Percentiles rank a stretch among this genome's conserved stretches.
phyloP scores from a whole-genome alignment of 2,888 invertebrate genomes.

The Ectemnius continuus region DNA sequence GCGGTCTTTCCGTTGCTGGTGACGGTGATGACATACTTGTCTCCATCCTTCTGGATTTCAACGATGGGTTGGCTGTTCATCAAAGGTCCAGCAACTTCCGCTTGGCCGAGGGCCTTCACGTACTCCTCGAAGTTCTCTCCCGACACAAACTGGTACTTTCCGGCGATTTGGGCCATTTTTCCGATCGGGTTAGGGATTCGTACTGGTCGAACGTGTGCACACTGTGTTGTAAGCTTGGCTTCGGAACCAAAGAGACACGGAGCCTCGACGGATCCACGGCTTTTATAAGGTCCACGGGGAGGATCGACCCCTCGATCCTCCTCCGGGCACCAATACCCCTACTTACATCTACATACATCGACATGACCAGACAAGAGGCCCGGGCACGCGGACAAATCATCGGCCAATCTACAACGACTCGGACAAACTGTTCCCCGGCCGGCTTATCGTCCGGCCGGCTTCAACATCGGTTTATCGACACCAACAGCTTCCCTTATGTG shows the following conservation, averaged over 20 bases:
- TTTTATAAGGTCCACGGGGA: conserved; percentile 55
- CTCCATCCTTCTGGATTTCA: conserved; percentile 66
- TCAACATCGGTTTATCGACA: conserved; percentile 42
- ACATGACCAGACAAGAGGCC: conserved; percentile 18
- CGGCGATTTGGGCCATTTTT: conserved; percentile 73
- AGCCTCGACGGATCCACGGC: conserved; percentile 23
- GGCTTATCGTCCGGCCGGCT: conserved; percentile 48
- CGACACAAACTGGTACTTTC: conserved; percentile 72
- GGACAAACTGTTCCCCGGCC: conserved; percentile 51
- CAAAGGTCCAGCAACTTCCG: conserved; percentile 63
- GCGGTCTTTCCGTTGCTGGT: conserved; percentile 67
- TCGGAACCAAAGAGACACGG: conserved; percentile 28
- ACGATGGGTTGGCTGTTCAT: conserved; percentile 69
- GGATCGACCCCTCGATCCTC: conserved; percentile 33
- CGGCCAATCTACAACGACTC: conserved; percentile 48
- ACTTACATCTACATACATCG: background rate
- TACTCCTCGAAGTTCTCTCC: conserved; percentile 75
- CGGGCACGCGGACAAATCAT: conserved; percentile 3
- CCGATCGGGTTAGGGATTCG: background rate
- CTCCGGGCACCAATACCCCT: conserved; percentile 10
- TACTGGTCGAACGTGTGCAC: background rate
- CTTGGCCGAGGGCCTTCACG: conserved; percentile 67
- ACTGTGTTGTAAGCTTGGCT: conserved; percentile 12
- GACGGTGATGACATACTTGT: conserved; percentile 70
- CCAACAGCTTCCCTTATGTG: conserved; percentile 23